These are phyloP conservation scores for Raja brachyura DNA, from an alignment of 2,113 vertebrate species.

Conservation along the genomic window DNA sequence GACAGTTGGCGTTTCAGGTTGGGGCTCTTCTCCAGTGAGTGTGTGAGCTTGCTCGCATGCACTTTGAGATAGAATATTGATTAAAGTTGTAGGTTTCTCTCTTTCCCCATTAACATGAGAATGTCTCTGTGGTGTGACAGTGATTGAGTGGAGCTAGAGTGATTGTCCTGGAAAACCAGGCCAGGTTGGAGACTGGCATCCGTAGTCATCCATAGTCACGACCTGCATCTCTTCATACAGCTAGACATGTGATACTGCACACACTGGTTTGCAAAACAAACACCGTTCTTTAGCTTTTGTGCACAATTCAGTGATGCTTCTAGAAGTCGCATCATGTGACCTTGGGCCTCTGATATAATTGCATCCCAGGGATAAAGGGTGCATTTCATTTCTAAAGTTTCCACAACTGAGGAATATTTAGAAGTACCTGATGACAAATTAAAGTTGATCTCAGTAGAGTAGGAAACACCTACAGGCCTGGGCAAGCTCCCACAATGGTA, in stretches of 20 bases:
- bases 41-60: background rate
- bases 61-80: background rate
- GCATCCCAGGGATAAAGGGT: no score
- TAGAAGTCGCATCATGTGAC: background rate
- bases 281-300: background rate
- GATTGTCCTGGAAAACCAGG: background rate
- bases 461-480: no score
- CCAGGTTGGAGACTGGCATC: background rate
- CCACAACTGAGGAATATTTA: no score
- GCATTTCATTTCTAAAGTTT: no score
- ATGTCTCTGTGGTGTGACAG: background rate
- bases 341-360: background rate
- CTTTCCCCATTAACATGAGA: background rate
- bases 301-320: background rate
- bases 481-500: no score
- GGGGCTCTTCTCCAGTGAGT: background rate
- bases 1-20: no score
- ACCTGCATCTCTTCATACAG: background rate
- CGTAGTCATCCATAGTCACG: background rate
- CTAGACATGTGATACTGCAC: background rate
- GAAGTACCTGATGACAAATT: no score
- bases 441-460: no score
- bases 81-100: background rate
- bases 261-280: no score
- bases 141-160: background rate